Conservation (phyloP, 2,113 vertebrate species). For the Chlorodrepanis virens region DNA sequence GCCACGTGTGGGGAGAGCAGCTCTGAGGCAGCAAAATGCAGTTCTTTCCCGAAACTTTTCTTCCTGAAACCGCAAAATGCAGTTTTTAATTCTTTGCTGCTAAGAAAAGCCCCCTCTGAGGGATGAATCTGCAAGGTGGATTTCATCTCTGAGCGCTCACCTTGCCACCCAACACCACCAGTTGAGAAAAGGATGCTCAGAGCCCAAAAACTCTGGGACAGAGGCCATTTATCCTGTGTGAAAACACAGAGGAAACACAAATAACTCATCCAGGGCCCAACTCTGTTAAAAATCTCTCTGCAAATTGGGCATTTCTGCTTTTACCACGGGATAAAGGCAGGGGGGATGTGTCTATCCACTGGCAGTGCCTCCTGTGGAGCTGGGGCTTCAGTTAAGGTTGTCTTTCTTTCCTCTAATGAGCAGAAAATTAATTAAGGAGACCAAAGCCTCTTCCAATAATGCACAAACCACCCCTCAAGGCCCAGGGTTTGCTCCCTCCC, state of each 20-base stretch:
- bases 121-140: neutral
- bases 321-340: neutral
- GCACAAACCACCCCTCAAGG: neutral
- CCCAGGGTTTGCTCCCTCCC: neutral
- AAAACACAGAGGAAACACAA: neutral
- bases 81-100: neutral
- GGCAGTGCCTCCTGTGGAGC: neutral
- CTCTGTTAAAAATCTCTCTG: neutral
- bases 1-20: neutral
- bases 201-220: rapidly evolving
- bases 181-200: neutral
- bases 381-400: neutral
- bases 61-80: neutral
- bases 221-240: rapidly evolving
- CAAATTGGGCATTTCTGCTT: neutral
- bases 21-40: neutral
- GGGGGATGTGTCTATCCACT: rapidly evolving
- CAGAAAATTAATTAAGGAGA: neutral
- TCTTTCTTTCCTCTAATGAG: neutral
- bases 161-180: neutral
- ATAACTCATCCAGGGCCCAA: too few relatives aligned
- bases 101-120: neutral
- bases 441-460: neutral
- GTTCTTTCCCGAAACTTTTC: neutral
- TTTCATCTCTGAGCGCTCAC: rapidly evolving